Evolutionary conservation across 2,888 invertebrate species (phyloP).

Genomic region (Agrotis ipsilon): DNA sequence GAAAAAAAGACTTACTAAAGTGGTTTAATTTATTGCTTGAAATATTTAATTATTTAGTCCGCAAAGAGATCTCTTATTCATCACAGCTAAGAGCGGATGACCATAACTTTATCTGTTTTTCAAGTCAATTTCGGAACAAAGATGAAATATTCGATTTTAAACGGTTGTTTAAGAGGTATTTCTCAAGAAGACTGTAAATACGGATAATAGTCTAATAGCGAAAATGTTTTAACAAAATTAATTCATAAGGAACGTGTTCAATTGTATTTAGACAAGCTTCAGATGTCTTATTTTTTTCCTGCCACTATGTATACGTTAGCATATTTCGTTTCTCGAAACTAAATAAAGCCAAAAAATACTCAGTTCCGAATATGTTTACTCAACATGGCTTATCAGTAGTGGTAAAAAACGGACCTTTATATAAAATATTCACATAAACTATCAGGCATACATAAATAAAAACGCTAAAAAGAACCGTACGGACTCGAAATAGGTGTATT

Average conservation of each 20-base stretch:
- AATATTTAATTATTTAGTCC: too few species aligned
- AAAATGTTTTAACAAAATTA: not conserved
- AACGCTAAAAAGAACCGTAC: slow-evolving; percentile 18
- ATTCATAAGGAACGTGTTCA: not conserved
- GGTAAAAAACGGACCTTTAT: slow-evolving; percentile 32
- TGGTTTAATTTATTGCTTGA: too few species aligned
- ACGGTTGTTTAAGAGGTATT: not conserved
- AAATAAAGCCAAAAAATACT: slow-evolving; percentile 24
- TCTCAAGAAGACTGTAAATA: not conserved
- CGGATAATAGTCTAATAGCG: not conserved
- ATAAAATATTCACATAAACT: slow-evolving; percentile 51
- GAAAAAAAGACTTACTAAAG: too few species aligned
- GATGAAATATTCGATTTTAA: not conserved
- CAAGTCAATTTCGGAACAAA: not conserved
- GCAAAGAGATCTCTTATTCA: too few species aligned
- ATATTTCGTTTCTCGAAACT: slow-evolving; percentile 1
- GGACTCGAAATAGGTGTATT: slow-evolving; percentile 33
- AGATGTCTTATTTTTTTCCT: not conserved
- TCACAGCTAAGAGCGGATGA: too few species aligned
- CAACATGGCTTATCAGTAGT: slow-evolving; percentile 41
- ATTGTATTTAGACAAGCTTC: not conserved
- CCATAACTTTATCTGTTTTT: too few species aligned
- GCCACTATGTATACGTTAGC: slow-evolving; percentile 4
- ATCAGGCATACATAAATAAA: slow-evolving; percentile 24
- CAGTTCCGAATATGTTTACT: slow-evolving; percentile 26